Evolutionary conservation across 2,113 vertebrate genomes (phyloP).

Genomic region (Paedocypris sp.): DNA sequence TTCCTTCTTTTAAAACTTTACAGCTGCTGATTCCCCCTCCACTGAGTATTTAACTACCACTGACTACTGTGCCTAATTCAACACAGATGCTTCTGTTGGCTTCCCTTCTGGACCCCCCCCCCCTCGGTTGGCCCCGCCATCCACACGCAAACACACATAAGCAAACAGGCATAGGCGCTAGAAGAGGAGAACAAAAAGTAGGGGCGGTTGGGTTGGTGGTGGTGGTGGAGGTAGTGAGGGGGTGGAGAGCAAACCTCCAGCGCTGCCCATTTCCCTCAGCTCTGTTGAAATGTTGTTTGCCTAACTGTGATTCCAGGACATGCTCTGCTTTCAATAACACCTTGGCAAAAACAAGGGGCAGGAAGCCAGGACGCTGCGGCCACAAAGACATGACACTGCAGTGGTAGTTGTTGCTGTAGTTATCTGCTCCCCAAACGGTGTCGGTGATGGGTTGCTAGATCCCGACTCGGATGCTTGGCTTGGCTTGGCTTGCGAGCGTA

Average conservation of each 20-base stretch:
- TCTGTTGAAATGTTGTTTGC: conserved; percentile 55
- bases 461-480: neutral
- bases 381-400: conserved; percentile 28
- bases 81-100: conserved; percentile 52
- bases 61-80: conserved; percentile 69
- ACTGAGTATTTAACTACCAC: conserved; percentile 64
- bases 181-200: neutral
- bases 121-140: neutral
- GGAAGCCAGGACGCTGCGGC: conserved; percentile 5
- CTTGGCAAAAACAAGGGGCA: conserved; percentile 38
- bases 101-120: conserved; percentile 20
- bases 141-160: neutral
- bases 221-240: no score
- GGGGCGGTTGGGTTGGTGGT: no score
- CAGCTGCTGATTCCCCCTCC: conserved; percentile 62
- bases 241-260: conserved; percentile 20
- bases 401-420: conserved; percentile 18
- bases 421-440: neutral
- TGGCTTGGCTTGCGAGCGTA: neutral
- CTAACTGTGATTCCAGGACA: conserved; percentile 41
- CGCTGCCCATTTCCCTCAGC: conserved; percentile 18
- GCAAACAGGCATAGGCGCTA: neutral
- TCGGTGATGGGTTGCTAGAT: neutral
- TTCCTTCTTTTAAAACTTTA: conserved; percentile 68
- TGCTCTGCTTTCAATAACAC: conserved; percentile 43